Conservation (phyloP, 2,113 vertebrate species). For the Anguilla japonica region DNA sequence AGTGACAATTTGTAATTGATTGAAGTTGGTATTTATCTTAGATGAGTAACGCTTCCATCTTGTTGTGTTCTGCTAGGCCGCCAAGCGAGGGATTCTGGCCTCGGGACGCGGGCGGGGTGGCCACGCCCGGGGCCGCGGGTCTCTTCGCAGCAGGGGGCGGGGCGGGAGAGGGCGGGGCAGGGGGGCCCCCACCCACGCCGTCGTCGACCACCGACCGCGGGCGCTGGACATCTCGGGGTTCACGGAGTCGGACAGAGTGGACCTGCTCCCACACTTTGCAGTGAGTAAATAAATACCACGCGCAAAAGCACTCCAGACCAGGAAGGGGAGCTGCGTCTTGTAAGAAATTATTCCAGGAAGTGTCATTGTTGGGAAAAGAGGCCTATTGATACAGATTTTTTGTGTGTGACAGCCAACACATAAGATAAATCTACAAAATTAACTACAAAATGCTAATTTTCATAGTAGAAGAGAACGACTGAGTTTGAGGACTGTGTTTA, state of each 20-base stretch:
- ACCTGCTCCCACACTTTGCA: conserved; percentile 94
- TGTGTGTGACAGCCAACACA: too few relatives aligned
- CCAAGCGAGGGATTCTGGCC: conserved; percentile 89
- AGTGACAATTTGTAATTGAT: too few relatives aligned
- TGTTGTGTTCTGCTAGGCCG: conserved; percentile 71
- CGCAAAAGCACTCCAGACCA: not conserved
- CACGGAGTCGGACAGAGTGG: conserved; percentile 81
- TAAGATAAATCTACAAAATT: too few relatives aligned
- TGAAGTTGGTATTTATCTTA: too few relatives aligned
- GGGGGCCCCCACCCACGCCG: conserved; percentile 76
- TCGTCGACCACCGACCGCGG: conserved; percentile 90
- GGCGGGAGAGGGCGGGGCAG: conserved; percentile 80
- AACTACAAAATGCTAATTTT: too few relatives aligned
- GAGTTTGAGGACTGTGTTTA: too few relatives aligned
- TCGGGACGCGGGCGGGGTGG: conserved; percentile 80
- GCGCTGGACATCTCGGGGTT: conserved; percentile 89
- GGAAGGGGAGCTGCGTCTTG: not conserved
- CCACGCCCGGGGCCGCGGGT: conserved; percentile 76
- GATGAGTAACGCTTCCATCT: not conserved
- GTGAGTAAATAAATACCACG: conserved; percentile 68
- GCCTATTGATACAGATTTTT: too few relatives aligned
- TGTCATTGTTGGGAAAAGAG: not conserved
- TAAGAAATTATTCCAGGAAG: not conserved
- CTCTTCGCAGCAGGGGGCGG: conserved; percentile 78
- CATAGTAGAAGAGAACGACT: too few relatives aligned